Evolutionary conservation across 2,888 invertebrate genomes (phyloP).

Genomic region (Ditula angustiorana): DNA sequence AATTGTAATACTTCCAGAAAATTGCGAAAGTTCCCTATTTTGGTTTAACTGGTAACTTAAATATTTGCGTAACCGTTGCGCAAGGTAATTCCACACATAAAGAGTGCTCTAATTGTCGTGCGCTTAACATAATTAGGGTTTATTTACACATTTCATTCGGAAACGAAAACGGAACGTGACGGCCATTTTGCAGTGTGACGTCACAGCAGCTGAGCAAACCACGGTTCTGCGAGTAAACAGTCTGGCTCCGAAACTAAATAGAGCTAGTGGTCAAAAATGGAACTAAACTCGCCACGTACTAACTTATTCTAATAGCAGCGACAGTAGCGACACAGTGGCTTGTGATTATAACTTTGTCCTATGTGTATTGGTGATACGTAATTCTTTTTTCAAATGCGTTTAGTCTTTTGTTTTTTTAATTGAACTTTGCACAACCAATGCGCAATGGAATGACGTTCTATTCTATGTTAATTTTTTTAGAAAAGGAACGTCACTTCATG

Average conservation of each 20-base stretch:
- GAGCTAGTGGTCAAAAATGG: neutral
- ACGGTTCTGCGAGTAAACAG: slow-evolving; percentile 51
- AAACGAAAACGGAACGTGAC: slow-evolving; percentile 35
- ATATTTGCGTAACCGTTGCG: slow-evolving; percentile 30
- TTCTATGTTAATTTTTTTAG: too few species aligned
- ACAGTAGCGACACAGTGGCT: neutral
- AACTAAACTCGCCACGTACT: neutral
- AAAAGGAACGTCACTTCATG: too few species aligned
- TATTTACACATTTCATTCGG: slow-evolving; percentile 1
- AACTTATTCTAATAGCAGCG: neutral
- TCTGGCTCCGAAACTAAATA: neutral
- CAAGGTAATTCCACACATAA: neutral
- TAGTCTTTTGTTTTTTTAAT: neutral
- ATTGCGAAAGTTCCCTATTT: too few species aligned
- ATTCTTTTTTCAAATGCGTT: too few species aligned
- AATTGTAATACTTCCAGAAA: too few species aligned
- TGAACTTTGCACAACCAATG: too few species aligned
- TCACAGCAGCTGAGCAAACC: slow-evolving; percentile 61
- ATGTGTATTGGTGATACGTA: too few species aligned
- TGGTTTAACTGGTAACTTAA: too few species aligned
- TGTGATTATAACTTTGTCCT: too few species aligned
- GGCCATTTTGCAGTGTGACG: slow-evolving; percentile 52
- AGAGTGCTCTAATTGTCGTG: too few species aligned
- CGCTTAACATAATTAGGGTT: neutral
- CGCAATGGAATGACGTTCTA: too few species aligned